Base-by-base conservation (phyloP, 1,140 invertebrate genomes). In the Cecropterus lyciades region DNA sequence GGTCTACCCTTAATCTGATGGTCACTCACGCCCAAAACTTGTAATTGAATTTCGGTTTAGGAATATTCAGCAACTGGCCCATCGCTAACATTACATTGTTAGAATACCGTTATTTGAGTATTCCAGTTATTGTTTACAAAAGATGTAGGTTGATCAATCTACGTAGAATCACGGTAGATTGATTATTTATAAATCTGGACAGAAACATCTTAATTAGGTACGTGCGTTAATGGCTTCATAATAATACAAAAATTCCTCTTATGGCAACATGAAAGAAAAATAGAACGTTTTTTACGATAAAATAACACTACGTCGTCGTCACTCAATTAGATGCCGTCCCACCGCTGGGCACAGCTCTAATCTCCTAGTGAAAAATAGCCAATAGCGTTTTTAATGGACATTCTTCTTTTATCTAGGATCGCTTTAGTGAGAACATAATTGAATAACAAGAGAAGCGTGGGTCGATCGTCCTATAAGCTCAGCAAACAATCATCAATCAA, bases 21-120 rank as follows among this genome's bases (percentile, higher is more conserved):
- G 89, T 91, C 86, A 91, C 82, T 89, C 82, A 86, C 80, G 82
- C 87, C 80, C 81, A 76, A 87, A 91, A 89, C 86, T 91, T 90
- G 77, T 91, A 91, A 90, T 89, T 91, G 86, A 89, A 91, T 90
- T 89, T 86, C 77, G 77, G 82, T 84, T 87, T 74, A 72, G 72
- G 73, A 87, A 85, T 90, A 85, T 82, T 85, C 79, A 80, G 70
- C 69, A 81, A 84, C 79, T 85, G 79, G 67, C 45, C 69, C 70
- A 75, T 63, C 63, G 67, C 62, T 69, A 70, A 67, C 69, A 72
- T 79, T 72, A 70, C 62, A 75, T 74, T 76, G 73, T 77, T 75
- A 75, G 65, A 62, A 75, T 60, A 70, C 67, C 53, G 69, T 72
- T 65, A 66, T 60, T 67, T 60, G 37, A 24, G 40, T 16, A 55